Conservation (phyloP, 1,140 invertebrate species). For the Nephila pilipes region DNA sequence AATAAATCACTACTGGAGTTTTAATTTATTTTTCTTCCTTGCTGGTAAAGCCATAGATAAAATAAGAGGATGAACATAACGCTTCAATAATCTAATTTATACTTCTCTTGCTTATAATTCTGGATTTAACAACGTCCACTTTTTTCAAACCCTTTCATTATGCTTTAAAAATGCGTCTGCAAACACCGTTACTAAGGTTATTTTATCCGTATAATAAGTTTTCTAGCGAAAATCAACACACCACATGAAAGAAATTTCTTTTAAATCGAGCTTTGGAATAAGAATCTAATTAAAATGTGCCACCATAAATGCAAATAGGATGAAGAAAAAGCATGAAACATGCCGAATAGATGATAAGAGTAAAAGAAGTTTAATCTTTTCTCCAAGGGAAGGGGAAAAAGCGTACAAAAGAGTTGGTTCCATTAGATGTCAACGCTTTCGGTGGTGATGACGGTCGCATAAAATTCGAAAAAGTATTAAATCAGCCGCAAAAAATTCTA, state of each 20-base stretch:
- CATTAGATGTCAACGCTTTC: conserved; percentile 16
- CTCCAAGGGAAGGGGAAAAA: not conserved
- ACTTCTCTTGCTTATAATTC: not conserved
- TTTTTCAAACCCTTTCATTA: not conserved
- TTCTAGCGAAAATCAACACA: not conserved
- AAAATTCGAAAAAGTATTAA: not conserved
- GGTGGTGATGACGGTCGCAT: not conserved
- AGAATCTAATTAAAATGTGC: conserved; percentile 14
- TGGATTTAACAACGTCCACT: not conserved
- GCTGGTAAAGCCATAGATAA: no score
- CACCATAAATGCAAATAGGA: conserved; percentile 13
- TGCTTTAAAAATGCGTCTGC: not conserved
- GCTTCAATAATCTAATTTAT: not conserved
- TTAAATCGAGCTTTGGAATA: not conserved
- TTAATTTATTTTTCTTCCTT: no score
- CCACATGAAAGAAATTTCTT: not conserved
- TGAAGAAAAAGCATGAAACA: not conserved
- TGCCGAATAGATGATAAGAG: not conserved
- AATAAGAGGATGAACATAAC: not conserved
- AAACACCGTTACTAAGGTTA: not conserved
- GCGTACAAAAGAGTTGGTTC: not conserved
- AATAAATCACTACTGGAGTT: no score
- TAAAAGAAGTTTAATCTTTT: conserved; percentile 16
- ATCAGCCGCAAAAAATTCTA: not conserved
- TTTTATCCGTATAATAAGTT: not conserved